phyloP scores from a whole-genome alignment of 2,888 invertebrate genomes.

The Agrilus biguttatus region DNA sequence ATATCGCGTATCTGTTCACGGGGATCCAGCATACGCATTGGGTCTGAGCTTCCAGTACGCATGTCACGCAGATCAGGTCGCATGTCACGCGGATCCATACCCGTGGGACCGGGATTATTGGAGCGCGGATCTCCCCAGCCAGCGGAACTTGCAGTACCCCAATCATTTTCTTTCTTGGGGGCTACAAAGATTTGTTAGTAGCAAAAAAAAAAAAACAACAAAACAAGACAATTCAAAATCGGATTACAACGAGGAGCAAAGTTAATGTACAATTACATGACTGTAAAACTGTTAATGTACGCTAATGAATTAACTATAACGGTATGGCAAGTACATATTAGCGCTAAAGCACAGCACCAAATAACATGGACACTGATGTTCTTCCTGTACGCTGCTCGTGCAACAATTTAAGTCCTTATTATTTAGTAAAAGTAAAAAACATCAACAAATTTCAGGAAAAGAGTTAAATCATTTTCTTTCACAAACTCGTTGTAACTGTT shows the following conservation, averaged over 20 bases:
- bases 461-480: too few species aligned
- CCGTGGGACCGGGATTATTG: slow-evolving; percentile 23
- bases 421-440: too few species aligned
- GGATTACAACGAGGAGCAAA: background rate
- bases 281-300: too few species aligned
- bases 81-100: slow-evolving; percentile 41
- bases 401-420: too few species aligned
- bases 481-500: too few species aligned
- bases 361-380: too few species aligned
- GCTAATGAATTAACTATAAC: too few species aligned
- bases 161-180: slow-evolving; percentile 37
- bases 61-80: slow-evolving; percentile 46
- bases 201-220: background rate
- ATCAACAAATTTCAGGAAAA: too few species aligned
- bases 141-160: slow-evolving; percentile 27
- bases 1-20: slow-evolving; percentile 36
- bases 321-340: too few species aligned
- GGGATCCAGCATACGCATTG: slow-evolving; percentile 42
- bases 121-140: slow-evolving; percentile 38
- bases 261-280: too few species aligned
- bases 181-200: slow-evolving; percentile 12
- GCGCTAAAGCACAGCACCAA: too few species aligned
- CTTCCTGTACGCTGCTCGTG: too few species aligned
- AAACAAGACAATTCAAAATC: background rate
- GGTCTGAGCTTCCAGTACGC: slow-evolving; percentile 33